Conservation (phyloP, 2,888 invertebrate species). For the Poecilus cupreus region DNA sequence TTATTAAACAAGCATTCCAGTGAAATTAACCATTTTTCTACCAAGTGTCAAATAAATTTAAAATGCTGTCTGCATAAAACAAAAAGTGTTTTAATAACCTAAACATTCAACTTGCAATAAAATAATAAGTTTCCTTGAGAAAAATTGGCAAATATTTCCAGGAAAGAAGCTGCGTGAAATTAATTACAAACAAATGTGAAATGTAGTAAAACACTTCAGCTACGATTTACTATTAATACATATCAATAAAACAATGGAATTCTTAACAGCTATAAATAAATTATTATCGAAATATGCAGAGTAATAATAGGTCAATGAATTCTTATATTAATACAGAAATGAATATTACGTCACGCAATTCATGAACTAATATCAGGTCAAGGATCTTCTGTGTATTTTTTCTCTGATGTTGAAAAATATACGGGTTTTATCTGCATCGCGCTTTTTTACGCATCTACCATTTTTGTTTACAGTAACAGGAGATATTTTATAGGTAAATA, state of each 20-base stretch:
- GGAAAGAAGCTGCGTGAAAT: no score
- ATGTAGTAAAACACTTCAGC: neutral
- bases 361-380: conserved; percentile 40
- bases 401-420: conserved; percentile 30
- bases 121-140: no score
- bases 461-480: neutral
- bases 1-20: conserved; percentile 36
- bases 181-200: conserved; percentile 5
- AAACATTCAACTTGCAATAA: no score
- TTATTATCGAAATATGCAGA: conserved; percentile 42
- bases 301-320: conserved; percentile 40
- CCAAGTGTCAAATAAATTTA: neutral
- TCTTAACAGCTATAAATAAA: conserved; percentile 34
- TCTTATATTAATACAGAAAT: conserved; percentile 32
- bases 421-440: neutral
- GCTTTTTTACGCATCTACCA: conserved; percentile 16
- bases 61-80: conserved; percentile 16
- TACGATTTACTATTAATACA: conserved; percentile 37
- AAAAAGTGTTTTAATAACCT: conserved; percentile 4
- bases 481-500: conserved; percentile 17
- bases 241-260: conserved; percentile 43
- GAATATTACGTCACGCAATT: conserved; percentile 41
- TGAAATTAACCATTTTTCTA: conserved; percentile 27
- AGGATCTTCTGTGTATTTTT: conserved; percentile 37
- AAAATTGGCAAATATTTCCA: no score